phyloP scores from a whole-genome alignment of 1,140 invertebrate species.

The Euwallacea similis region DNA sequence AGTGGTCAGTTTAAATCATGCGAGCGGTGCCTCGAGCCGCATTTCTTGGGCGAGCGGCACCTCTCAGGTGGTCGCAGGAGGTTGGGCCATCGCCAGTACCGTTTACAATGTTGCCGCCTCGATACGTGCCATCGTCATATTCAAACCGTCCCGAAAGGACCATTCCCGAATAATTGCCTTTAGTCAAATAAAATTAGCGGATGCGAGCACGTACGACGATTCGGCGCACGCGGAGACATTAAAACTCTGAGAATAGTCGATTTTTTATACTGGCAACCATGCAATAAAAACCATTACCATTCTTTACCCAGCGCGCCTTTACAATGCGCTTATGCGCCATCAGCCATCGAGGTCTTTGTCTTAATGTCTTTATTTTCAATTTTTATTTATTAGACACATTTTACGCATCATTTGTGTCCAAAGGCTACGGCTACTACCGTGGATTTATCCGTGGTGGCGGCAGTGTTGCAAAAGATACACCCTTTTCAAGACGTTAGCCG shows the following conservation, averaged over 20 bases:
- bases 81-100: slow-evolving; percentile 40
- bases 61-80: slow-evolving; percentile 49
- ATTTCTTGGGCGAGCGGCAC: slow-evolving; percentile 46
- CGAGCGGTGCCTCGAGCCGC: slow-evolving; percentile 47
- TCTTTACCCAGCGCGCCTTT: slow-evolving; percentile 24
- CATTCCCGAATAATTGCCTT: no score
- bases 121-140: no score
- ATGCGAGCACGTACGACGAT: no score
- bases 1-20: slow-evolving; percentile 52
- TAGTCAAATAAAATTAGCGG: no score
- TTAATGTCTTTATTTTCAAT: slow-evolving; percentile 52
- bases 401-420: slow-evolving; percentile 44
- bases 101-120: slow-evolving; percentile 15
- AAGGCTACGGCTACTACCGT: slow-evolving; percentile 15
- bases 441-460: slow-evolving; percentile 23
- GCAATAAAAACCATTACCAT: neutral
- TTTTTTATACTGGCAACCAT: no score
- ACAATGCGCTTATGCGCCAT: slow-evolving; percentile 46
- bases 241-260: no score
- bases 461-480: neutral
- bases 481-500: no score
- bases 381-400: slow-evolving; percentile 50
- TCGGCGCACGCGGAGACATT: no score
- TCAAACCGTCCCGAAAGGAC: no score
- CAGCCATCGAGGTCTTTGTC: slow-evolving; percentile 43